phyloP scores from a whole-genome alignment of 2,888 invertebrate genomes.

The Boloria selene region DNA sequence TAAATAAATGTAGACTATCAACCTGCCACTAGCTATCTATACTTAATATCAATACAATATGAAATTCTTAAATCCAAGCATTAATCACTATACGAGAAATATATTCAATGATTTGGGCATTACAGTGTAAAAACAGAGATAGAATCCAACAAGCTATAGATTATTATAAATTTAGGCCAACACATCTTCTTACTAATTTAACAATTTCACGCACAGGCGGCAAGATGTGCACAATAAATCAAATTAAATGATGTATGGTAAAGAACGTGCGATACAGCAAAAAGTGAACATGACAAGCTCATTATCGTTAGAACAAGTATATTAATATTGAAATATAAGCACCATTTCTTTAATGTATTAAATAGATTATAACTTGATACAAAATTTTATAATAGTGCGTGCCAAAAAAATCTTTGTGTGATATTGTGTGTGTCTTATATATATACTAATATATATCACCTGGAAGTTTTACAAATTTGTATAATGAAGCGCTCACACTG shows the following conservation, averaged over 20 bases:
- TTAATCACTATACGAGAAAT: too few relatives aligned
- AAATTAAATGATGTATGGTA: constrained; percentile 32
- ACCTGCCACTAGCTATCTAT: too few relatives aligned
- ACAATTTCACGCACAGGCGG: constrained; percentile 33
- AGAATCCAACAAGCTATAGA: constrained; percentile 6
- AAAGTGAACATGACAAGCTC: constrained; percentile 32
- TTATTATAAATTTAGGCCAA: constrained; percentile 21
- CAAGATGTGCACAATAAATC: constrained; percentile 31
- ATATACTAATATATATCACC: too few relatives aligned
- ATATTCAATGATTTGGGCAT: too few relatives aligned
- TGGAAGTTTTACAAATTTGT: too few relatives aligned
- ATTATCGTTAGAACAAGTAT: constrained; percentile 28
- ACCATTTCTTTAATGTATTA: constrained; percentile 15
- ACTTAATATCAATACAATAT: too few relatives aligned
- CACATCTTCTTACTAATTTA: constrained; percentile 29
- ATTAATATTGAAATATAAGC: constrained; percentile 27
- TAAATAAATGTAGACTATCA: too few relatives aligned
- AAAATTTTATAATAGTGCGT: neutral
- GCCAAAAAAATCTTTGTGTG: neutral
- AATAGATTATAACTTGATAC: too few relatives aligned
- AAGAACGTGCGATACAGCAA: constrained; percentile 32
- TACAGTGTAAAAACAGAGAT: too few relatives aligned
- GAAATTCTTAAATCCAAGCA: too few relatives aligned
- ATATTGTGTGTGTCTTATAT: too few relatives aligned
- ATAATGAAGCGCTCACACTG: too few relatives aligned